phyloP scores from a whole-genome alignment of 2,888 invertebrate genomes.

The Rotaria socialis region DNA sequence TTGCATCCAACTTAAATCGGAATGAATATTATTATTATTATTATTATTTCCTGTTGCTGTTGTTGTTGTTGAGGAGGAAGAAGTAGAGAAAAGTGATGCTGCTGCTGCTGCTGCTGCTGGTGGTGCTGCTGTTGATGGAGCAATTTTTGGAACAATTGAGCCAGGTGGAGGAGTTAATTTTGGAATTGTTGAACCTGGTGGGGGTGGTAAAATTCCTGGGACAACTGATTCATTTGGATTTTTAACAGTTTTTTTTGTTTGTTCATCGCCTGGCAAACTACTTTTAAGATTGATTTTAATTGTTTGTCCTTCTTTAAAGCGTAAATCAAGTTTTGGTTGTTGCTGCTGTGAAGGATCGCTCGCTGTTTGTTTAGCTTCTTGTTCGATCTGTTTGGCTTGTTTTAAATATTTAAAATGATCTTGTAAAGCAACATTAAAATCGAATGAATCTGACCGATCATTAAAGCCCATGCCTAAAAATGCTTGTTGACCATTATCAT shows the following conservation, averaged over 20 bases:
- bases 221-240: conserved; percentile 22
- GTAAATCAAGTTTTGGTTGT: conserved; percentile 65
- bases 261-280: conserved; percentile 30
- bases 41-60: background rate
- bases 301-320: conserved; percentile 98
- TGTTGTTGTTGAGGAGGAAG: background rate
- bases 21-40: background rate
- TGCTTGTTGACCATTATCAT: conserved; percentile 79
- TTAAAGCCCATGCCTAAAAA: conserved; percentile 95
- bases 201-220: conserved; percentile 39
- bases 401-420: conserved; percentile 79
- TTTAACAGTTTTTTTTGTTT: background rate
- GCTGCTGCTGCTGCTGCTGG: background rate
- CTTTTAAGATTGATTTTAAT: conserved; percentile 88
- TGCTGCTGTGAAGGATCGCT: conserved; percentile 63
- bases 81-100: background rate
- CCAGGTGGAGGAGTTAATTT: conserved; percentile 41
- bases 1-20: conserved; percentile 36
- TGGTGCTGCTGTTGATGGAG: background rate
- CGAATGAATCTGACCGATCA: conserved; percentile 95
- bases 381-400: conserved; percentile 50
- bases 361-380: conserved; percentile 66
- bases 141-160: conserved; percentile 31
- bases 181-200: conserved; percentile 44
- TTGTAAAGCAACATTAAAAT: conserved; percentile 93